phyloP scores from a whole-genome alignment of 64 coral and sea anemone genomes.

The Montipora cactus region DNA sequence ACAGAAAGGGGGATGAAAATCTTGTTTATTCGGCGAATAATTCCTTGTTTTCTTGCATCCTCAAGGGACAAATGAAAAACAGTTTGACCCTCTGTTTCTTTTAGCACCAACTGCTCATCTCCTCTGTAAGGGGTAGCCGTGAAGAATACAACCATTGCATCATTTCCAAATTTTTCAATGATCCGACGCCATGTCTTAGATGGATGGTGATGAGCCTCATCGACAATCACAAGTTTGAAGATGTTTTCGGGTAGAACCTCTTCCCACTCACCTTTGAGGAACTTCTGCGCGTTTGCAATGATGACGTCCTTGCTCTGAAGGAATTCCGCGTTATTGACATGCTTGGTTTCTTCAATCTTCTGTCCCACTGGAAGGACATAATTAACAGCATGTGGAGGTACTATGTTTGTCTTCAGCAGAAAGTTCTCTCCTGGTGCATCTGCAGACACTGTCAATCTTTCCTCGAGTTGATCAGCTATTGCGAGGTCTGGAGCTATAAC shows the following conservation, averaged over 20 bases:
- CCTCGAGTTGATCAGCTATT: constrained; percentile 32
- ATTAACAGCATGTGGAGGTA: not conserved
- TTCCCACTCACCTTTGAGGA: not conserved
- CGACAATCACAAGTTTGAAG: constrained; percentile 62
- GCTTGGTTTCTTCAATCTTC: not conserved
- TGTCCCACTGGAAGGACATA: not conserved
- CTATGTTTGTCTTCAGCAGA: not conserved
- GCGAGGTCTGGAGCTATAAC: not conserved
- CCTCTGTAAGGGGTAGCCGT: constrained; percentile 50
- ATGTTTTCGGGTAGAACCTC: not conserved
- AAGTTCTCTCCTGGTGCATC: constrained; percentile 2
- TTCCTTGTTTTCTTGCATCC: not conserved
- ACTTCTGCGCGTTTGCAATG: constrained; percentile 61
- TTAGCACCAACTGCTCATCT: not conserved
- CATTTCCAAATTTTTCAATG: not conserved
- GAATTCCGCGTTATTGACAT: not conserved
- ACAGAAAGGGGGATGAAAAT: not conserved
- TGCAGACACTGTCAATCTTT: not conserved
- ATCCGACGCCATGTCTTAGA: constrained; percentile 49
- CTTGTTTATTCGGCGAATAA: constrained; percentile 11
- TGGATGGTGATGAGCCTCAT: constrained; percentile 50
- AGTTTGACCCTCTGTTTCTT: not conserved
- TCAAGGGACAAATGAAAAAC: constrained; percentile 18
- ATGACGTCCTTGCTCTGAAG: constrained; percentile 6
- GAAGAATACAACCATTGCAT: constrained; percentile 40